These are phyloP conservation scores for Chloebia gouldiae DNA, from an alignment of 2,113 vertebrate species.

Conservation along the genomic window DNA sequence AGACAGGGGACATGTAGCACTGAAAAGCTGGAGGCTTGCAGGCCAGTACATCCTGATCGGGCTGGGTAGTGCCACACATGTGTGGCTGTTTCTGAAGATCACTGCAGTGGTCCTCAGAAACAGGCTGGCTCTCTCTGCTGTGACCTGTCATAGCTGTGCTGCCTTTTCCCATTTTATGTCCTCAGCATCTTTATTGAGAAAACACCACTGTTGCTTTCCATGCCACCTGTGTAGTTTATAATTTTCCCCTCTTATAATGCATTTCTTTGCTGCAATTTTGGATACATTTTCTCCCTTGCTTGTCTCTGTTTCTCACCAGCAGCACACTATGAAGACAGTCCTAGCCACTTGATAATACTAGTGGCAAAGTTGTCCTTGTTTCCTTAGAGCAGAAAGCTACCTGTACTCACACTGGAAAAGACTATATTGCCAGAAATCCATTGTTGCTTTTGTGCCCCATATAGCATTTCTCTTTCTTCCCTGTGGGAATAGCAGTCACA, in stretches of 20 bases:
- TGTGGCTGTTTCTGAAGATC: not conserved
- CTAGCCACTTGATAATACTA: not conserved
- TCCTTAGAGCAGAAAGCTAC: not conserved
- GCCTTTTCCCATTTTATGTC: not conserved
- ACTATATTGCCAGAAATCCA: slow-evolving; percentile 20
- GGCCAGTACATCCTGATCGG: not conserved
- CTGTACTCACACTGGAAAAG: not conserved
- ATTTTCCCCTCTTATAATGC: not conserved
- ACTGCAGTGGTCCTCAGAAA: not conserved
- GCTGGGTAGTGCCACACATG: not conserved
- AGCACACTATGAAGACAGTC: not conserved
- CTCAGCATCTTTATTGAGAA: not conserved
- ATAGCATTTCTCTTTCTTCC: slow-evolving; percentile 24
- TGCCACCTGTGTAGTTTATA: not conserved
- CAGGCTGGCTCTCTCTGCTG: not conserved
- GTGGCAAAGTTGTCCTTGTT: not conserved
- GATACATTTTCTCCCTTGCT: not conserved
- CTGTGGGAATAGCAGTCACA: slow-evolving; percentile 32
- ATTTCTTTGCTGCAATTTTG: not conserved
- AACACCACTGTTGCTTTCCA: not conserved
- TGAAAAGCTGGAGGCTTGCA: slow-evolving; percentile 13
- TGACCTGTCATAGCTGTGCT: not conserved
- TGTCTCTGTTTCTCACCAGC: not conserved
- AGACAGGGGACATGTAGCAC: not conserved
- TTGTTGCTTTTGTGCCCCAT: slow-evolving; percentile 13